These are phyloP conservation scores for Seriola aureovittata DNA, from an alignment of 2,113 vertebrate genomes.

Conservation along the genomic window DNA sequence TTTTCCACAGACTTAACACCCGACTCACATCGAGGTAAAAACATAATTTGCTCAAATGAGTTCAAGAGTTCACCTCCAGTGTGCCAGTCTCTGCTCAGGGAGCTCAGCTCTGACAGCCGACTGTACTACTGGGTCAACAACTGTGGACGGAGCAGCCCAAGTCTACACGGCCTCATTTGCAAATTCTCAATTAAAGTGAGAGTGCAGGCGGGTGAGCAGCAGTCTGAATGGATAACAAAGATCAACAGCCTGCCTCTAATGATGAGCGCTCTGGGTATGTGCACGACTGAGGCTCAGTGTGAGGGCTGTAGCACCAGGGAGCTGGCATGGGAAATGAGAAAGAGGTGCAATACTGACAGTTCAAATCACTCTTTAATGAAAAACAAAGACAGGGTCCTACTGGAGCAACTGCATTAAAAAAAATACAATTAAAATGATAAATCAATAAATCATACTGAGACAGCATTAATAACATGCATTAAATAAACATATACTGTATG, in stretches of 20 bases:
- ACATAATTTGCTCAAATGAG: slow-evolving; percentile 50
- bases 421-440: neutral
- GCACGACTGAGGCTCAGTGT: slow-evolving; percentile 46
- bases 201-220: slow-evolving; percentile 55
- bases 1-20: slow-evolving; percentile 13
- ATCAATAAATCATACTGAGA: neutral
- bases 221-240: slow-evolving; percentile 74
- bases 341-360: slow-evolving; percentile 60
- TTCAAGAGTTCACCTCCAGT: slow-evolving; percentile 40
- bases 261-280: slow-evolving; percentile 51
- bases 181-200: slow-evolving; percentile 76
- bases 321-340: slow-evolving; percentile 56
- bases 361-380: slow-evolving; percentile 54
- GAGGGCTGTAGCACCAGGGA: slow-evolving; percentile 44
- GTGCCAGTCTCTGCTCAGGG: slow-evolving; percentile 24
- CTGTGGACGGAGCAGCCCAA: slow-evolving; percentile 20
- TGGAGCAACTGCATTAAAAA: neutral
- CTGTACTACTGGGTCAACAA: slow-evolving; percentile 49
- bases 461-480: neutral
- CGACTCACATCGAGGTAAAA: slow-evolving; percentile 8
- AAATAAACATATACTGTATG: neutral
- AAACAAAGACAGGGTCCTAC: neutral
- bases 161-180: slow-evolving; percentile 73
- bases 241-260: slow-evolving; percentile 76
- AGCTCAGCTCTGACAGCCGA: slow-evolving; percentile 37